phyloP scores from a whole-genome alignment of 2,797 vertebrate genomes.

The Scolopax rusticola region DNA sequence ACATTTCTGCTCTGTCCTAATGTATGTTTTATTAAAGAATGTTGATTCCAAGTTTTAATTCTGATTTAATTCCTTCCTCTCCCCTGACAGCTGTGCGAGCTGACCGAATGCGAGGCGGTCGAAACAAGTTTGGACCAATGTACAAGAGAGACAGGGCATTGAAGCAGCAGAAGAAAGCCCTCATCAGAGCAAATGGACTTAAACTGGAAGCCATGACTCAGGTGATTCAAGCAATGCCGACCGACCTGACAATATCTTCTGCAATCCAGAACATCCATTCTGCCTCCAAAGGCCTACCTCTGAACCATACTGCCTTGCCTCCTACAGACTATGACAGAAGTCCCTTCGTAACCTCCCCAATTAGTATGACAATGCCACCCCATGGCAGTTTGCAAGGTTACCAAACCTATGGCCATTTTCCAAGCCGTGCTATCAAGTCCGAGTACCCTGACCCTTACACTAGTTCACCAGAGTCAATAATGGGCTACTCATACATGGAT shows the following conservation, averaged over 20 bases:
- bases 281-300: slow-evolving; percentile 95
- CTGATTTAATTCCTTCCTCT: background rate
- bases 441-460: slow-evolving; percentile 98
- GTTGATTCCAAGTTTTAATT: background rate
- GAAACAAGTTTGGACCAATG: slow-evolving; percentile 99
- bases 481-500: slow-evolving; percentile 96
- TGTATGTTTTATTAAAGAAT: background rate
- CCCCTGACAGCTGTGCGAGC: slow-evolving; percentile 90
- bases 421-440: slow-evolving; percentile 96
- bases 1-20: background rate
- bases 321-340: slow-evolving; percentile 97
- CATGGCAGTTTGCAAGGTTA: slow-evolving; percentile 95
- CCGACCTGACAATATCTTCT: slow-evolving; percentile 95
- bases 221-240: slow-evolving; percentile 96
- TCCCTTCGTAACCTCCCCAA: slow-evolving; percentile 96
- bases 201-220: slow-evolving; percentile 98
- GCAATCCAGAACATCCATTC: slow-evolving; percentile 98
- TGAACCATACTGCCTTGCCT: slow-evolving; percentile 95
- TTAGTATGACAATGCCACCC: slow-evolving; percentile 98
- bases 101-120: slow-evolving; percentile 96
- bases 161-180: slow-evolving; percentile 98
- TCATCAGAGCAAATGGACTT: slow-evolving; percentile 97
- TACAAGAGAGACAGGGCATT: slow-evolving; percentile 98
- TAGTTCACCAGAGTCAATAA: slow-evolving; percentile 96
- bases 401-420: slow-evolving; percentile 94